Base-by-base conservation (phyloP, 2,797 vertebrate genomes). In the Lepilemur septentrionalis region DNA sequence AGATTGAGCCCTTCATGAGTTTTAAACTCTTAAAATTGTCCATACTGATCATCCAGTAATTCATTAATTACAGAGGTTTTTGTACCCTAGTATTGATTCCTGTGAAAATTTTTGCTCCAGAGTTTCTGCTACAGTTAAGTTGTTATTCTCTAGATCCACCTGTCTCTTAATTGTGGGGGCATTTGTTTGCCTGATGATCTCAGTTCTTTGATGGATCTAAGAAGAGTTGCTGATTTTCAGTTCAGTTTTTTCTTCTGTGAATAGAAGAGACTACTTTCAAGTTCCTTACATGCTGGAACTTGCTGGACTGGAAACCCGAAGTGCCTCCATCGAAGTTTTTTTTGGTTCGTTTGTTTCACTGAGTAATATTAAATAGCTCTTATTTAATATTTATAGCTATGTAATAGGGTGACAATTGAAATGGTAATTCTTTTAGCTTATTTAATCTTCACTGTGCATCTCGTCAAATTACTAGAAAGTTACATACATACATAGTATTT, bases 211-310 rank as follows among this genome's bases (percentile, higher is more conserved):
- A 67, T 35, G 13, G 32, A 52, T 88, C 20, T 83, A 65, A 59
- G 35, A 93, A 55, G 38, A 65, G 17, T 52, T 96, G n/a, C 38
- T 78, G 61, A 57, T 91, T 93, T 96, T 85, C n/a, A 91, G 43
- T 97, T 95, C 35, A 79, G 23, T 7, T 79, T 95, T 75, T 70
- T 73, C 70, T 67, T 93, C 2, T 76, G 30, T 91, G n/a, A 73
- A n/a, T 48, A 41, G 46, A n/a, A 91, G 59, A 83, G 67, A 78
- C 3, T 46, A 48, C 28, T 90, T 79, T 38, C 7, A 90, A 28
- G 63, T 69, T 70, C 8, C 20, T 83, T 90, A 75, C 12, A 20
- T 95, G 41, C 14, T n/a, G 25, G 11, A 41, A 75, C 12, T 20
- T 94, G 41, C 14, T n/a, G 20, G 8, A 41, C 41, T 75, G 17